phyloP scores from a whole-genome alignment of 2,797 vertebrate genomes.

The Hafferia zeledoni region DNA sequence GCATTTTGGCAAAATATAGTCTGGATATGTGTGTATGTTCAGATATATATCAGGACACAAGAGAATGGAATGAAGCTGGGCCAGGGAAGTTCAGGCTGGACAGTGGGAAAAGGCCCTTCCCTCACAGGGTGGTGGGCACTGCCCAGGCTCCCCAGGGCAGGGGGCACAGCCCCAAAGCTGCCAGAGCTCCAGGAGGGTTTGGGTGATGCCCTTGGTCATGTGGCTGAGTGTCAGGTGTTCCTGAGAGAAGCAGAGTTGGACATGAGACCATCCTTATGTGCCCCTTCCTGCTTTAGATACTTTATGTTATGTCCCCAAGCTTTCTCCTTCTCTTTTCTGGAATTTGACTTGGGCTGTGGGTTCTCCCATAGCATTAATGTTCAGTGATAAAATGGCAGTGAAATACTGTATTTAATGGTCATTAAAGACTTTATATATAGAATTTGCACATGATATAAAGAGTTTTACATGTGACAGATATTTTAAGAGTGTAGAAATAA shows the following conservation, averaged over 20 bases:
- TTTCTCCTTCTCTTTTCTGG: neutral
- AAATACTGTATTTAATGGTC: neutral
- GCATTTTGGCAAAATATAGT: accelerated
- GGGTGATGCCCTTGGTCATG: accelerated
- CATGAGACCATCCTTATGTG: accelerated
- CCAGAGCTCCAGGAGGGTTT: neutral
- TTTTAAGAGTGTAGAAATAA: constrained; percentile 29
- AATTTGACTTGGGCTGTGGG: neutral
- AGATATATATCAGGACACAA: neutral
- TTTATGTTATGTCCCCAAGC: neutral
- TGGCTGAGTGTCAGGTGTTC: neutral
- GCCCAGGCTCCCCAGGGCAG: neutral
- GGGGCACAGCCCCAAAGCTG: neutral
- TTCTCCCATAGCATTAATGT: neutral
- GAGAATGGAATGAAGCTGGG: neutral
- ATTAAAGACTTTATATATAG: neutral
- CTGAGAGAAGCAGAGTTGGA: neutral
- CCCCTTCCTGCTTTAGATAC: neutral
- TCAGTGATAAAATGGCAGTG: neutral
- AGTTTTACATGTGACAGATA: constrained; percentile 2
- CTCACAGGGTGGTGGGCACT: neutral
- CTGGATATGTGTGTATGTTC: neutral
- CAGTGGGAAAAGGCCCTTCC: neutral
- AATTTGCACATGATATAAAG: neutral
- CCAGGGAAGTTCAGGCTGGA: neutral